Evolutionary conservation across 2,797 vertebrate species (phyloP), one percentile per base, ranked within the genome.

Genomic region (Liparis tanakae): DNA sequence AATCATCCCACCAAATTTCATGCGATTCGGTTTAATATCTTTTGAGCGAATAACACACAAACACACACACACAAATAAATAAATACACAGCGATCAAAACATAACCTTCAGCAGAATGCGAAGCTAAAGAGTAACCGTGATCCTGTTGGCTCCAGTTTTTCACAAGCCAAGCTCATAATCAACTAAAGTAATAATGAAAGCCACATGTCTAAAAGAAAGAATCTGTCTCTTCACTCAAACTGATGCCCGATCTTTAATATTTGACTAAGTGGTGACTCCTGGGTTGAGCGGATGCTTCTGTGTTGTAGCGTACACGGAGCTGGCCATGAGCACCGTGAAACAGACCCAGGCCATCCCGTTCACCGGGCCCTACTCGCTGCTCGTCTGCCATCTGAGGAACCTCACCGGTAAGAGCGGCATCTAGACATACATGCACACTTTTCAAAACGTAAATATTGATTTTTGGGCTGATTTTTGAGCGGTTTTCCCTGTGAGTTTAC

Each of bases 291-390:
- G 6, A n/a, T 70, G 39, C 20, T 57, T 80, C 2, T 79, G 67
- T 64, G 60, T 53, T 67, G 48, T 92, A 99, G 97, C 94, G 64
- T 98, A 99, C 71, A 99, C 97, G 0, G 97, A 98, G 85, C 74
- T 98, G 83, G 95, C 98, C 10, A 97, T 98, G 97, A 98, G 98
- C 92, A 98, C 97, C 0, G 97, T 99, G 69, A 99, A 97, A 15
- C 98, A 99, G 90, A 97, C 95, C 9, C 97, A 98, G 78, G 97
- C 96, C 73, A 96, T 99, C 85, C 96, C 96, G 1, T 98, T 98
- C 74, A 97, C 95, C 0, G 97, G 96, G 25, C 97, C 97, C 8
- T 98, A 98, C 88, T 95, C 93, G 12, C 89, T 99, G 80, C 95
- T 99, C 6, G 95, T 74, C 69, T 96, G 94, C 85, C 96, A 99